Base-by-base conservation (phyloP, 1,140 invertebrate genomes). In the Sipha flava region DNA sequence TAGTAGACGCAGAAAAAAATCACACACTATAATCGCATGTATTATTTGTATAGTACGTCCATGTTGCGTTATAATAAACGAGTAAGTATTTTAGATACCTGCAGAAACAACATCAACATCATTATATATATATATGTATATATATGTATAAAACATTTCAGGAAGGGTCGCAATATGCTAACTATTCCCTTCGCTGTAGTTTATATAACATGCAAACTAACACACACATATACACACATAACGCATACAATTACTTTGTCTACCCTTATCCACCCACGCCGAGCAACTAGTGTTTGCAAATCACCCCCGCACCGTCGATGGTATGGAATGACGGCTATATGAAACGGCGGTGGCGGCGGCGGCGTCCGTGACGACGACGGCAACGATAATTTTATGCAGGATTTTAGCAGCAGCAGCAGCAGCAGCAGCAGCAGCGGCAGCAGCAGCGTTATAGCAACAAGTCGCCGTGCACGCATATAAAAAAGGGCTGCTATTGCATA, bases 361-460 rank as follows among this genome's bases (percentile, higher is more conserved):
- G 34, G n/a, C 62, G 31, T n/a, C n/a, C n/a, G n/a, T n/a, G n/a
- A n/a, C 9, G 59, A 34, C 16, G 34, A 10, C 34, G 62, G n/a
- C 34, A 34, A 64, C 62, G 62, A 64, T 64, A 64, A 64, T 64
- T 64, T 64, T 64, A 64, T 64, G 62, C 62, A 64, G 62, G 62
- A 64, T 64, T 64, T 64, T 64, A 64, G 59, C 54, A 16, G 52
- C 7, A 10, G 52, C 5, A 47, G 45, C 6, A 10, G 9, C 26
- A 16, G 54, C 57, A 18, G 26, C 2, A 31, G 59, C 34, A 40
- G 34, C 31, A 64, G 62, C n/a, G 18, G 10, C 4, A 40, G 31
- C 62, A 10, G 31, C n/a, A 18, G 62, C 26, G 62, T 10, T 4
- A 37, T 12, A 64, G 62, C 62, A 64, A 64, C 62, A 64, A 64